A percentile compares a stretch with the other conserved stretches of the same genome.
phyloP scores from a whole-genome alignment of 1,140 invertebrate genomes.

The Octopus sinensis region DNA sequence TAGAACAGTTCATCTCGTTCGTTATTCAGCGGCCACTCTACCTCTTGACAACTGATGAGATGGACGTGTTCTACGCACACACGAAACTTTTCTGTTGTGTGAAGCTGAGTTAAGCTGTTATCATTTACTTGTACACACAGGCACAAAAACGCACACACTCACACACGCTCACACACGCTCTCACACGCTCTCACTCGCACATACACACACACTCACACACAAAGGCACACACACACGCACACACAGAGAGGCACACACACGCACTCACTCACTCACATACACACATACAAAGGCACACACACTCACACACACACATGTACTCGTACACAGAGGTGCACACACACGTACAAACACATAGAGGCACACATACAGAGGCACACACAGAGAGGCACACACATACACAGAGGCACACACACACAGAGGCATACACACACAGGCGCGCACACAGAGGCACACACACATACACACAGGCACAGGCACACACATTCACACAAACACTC shows the following conservation, averaged over 20 bases:
- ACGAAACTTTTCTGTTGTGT: too few relatives aligned
- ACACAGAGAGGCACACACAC: background rate
- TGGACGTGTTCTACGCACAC: too few relatives aligned
- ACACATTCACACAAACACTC: background rate
- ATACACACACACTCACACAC: background rate
- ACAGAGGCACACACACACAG: background rate
- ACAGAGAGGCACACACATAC: background rate
- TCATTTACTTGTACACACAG: background rate
- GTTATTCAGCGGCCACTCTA: too few relatives aligned
- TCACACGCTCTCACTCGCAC: background rate
- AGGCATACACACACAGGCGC: background rate
- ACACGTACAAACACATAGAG: background rate
- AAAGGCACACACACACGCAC: background rate
- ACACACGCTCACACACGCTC: background rate
- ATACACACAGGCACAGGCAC: background rate
- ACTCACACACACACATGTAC: background rate
- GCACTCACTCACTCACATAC: background rate
- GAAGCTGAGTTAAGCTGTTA: too few relatives aligned
- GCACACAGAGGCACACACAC: background rate
- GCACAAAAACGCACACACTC: background rate
- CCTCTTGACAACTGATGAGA: too few relatives aligned
- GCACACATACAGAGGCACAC: background rate
- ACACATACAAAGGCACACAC: background rate
- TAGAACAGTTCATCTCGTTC: too few relatives aligned
- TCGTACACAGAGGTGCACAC: background rate